Conservation (phyloP, 2,797 vertebrate genomes). For the Bovichtus diacanthus region DNA sequence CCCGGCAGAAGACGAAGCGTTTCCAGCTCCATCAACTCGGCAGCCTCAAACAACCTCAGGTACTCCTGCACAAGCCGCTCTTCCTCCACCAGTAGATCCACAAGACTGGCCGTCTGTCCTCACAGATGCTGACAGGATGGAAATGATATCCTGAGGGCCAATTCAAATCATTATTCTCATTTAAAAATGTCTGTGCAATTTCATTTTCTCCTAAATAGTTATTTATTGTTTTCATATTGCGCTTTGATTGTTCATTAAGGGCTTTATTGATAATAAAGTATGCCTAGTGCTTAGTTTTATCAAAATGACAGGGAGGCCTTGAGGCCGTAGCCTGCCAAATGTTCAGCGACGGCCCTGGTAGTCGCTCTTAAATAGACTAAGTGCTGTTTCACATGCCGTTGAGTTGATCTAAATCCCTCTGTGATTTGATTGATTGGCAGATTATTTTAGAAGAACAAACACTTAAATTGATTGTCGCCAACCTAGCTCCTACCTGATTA, state of each 20-base stretch:
- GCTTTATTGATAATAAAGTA: not conserved
- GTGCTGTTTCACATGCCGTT: conserved; percentile 3
- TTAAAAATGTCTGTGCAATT: not conserved
- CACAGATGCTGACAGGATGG: too few relatives aligned
- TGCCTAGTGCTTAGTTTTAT: too few relatives aligned
- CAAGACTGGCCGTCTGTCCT: too few relatives aligned
- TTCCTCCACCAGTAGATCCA: too few relatives aligned
- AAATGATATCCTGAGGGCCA: too few relatives aligned
- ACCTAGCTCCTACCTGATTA: not conserved
- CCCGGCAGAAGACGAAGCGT: too few relatives aligned
- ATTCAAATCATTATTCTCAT: not conserved
- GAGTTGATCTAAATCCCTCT: not conserved
- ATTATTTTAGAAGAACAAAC: conserved; percentile 2
- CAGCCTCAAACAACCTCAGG: too few relatives aligned
- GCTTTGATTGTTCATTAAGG: not conserved
- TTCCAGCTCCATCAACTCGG: too few relatives aligned
- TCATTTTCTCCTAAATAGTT: not conserved
- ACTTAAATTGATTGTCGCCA: not conserved
- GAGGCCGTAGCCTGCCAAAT: not conserved
- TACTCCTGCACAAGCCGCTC: too few relatives aligned
- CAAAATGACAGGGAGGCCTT: not conserved
- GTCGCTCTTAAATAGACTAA: conserved; percentile 9
- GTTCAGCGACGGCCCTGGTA: not conserved
- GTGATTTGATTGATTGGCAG: conserved; percentile 16
- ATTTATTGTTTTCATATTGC: not conserved